These are phyloP conservation scores for Apodemus speciosus DNA, from an alignment of 2,113 vertebrate genomes.

Conservation along the genomic window DNA sequence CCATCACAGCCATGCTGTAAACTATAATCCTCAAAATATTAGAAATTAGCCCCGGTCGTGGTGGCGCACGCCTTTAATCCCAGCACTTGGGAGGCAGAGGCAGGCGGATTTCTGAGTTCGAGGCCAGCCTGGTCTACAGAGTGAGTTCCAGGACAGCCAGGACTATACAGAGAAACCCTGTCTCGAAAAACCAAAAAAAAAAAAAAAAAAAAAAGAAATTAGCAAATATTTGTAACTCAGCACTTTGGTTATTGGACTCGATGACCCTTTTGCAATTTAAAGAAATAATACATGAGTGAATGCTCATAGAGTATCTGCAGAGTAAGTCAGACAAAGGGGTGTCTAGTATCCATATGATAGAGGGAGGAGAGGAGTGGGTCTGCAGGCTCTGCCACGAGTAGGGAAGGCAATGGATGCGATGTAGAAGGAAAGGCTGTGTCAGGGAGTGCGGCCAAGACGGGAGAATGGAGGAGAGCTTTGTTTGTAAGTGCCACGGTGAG, in stretches of 20 bases:
- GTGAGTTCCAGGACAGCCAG: too few species aligned
- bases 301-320: not conserved
- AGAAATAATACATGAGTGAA: conserved; percentile 7
- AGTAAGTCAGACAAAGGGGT: not conserved
- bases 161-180: too few species aligned
- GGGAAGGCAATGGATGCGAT: not conserved
- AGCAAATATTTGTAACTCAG: conserved; percentile 4
- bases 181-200: too few species aligned
- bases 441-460: not conserved
- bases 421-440: not conserved
- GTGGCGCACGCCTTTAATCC: too few species aligned
- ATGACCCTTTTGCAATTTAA: not conserved
- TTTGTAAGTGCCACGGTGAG: not conserved
- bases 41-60: conserved; percentile 1
- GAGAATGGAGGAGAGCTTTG: not conserved
- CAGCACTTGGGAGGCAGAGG: too few species aligned
- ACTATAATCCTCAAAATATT: conserved; percentile 9
- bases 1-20: not conserved
- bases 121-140: too few species aligned
- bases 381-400: not conserved
- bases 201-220: too few species aligned
- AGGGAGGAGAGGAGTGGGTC: not conserved
- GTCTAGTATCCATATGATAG: not conserved
- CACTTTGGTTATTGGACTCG: conserved; percentile 28
- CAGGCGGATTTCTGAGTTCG: too few species aligned